Evolutionary conservation across 2,888 invertebrate species (phyloP).

Genomic region (Sphinx pinastri): DNA sequence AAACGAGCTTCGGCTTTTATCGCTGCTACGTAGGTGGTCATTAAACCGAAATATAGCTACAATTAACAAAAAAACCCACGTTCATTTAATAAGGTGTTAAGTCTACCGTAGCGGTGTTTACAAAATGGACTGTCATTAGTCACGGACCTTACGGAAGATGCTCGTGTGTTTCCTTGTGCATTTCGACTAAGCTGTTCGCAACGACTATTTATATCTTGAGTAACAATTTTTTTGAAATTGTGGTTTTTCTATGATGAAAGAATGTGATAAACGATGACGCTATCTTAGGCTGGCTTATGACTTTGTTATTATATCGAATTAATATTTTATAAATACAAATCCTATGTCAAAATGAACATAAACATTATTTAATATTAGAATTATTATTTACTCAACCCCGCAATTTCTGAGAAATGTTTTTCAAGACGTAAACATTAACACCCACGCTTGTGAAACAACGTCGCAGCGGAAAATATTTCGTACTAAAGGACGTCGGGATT

Average conservation of each 20-base stretch:
- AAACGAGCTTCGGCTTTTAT: slow-evolving; percentile 73
- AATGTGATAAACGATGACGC: neutral
- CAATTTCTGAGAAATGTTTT: neutral
- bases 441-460: neutral
- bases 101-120: slow-evolving; percentile 66
- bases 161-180: slow-evolving; percentile 13
- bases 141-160: slow-evolving; percentile 51
- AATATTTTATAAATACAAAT: too few relatives aligned
- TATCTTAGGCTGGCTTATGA: too few relatives aligned
- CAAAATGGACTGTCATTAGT: slow-evolving; percentile 67
- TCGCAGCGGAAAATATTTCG: slow-evolving; percentile 27
- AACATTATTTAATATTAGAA: neutral
- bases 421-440: neutral
- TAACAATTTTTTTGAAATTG: neutral
- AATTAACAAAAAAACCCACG: slow-evolving; percentile 80
- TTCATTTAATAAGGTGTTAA: slow-evolving; percentile 78
- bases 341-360: too few relatives aligned
- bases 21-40: slow-evolving; percentile 69
- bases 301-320: too few relatives aligned
- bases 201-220: neutral
- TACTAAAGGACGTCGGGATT: neutral
- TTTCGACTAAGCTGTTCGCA: neutral
- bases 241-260: neutral
- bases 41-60: slow-evolving; percentile 76
- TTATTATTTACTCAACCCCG: too few relatives aligned